phyloP scores from a whole-genome alignment of 2,888 invertebrate genomes.

The Abscondita cerata region DNA sequence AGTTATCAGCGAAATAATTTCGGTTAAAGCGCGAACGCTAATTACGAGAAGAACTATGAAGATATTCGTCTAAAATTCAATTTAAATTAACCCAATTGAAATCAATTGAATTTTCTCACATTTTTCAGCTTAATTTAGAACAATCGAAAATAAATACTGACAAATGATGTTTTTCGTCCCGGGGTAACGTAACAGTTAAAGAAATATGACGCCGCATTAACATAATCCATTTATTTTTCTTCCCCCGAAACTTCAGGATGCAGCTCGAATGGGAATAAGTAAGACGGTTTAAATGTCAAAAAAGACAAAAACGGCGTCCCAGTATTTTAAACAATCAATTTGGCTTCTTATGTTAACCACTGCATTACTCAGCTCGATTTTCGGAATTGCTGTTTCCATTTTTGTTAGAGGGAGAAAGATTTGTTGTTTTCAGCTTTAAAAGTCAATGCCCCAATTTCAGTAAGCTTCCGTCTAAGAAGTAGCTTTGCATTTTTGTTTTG shows the following conservation, averaged over 20 bases:
- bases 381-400: too few relatives aligned
- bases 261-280: constrained; percentile 25
- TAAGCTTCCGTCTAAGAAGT: too few relatives aligned
- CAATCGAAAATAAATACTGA: constrained; percentile 16
- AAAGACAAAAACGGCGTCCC: constrained; percentile 17
- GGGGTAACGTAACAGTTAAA: constrained; percentile 19
- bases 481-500: too few relatives aligned
- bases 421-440: constrained; percentile 17
- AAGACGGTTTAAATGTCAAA: constrained; percentile 2
- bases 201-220: constrained; percentile 48
- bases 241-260: constrained; percentile 42
- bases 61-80: not conserved
- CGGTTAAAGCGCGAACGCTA: constrained; percentile 35
- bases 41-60: constrained; percentile 23
- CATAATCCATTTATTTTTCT: constrained; percentile 51
- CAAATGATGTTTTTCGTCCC: constrained; percentile 29
- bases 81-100: not conserved
- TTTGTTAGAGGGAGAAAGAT: not conserved
- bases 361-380: too few relatives aligned
- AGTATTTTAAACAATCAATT: constrained; percentile 16
- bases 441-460: constrained; percentile 8
- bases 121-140: not conserved
- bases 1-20: constrained; percentile 44
- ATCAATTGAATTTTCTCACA: constrained; percentile 8
- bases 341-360: not conserved